phyloP scores from a whole-genome alignment of 2,113 vertebrate genomes.

The Heliornis fulica region DNA sequence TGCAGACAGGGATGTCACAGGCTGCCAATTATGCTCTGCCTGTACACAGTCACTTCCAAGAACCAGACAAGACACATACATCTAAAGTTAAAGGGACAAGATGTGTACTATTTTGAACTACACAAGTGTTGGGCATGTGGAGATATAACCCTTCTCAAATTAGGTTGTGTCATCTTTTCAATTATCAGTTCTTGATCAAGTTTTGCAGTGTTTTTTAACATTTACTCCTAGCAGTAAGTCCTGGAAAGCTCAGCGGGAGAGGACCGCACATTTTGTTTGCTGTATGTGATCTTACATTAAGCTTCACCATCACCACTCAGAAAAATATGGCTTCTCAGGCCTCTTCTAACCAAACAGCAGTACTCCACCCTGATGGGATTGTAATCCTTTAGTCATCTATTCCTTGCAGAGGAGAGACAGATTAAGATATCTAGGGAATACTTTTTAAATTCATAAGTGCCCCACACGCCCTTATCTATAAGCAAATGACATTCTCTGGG shows the following conservation, averaged over 20 bases:
- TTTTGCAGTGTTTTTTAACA: not conserved
- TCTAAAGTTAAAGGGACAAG: slow-evolving; percentile 64
- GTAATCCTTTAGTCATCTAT: not conserved
- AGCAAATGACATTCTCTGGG: not conserved
- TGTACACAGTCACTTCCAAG: slow-evolving; percentile 73
- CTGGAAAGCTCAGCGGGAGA: not conserved
- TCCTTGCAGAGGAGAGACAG: not conserved
- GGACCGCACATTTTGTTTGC: not conserved
- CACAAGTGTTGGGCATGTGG: not conserved
- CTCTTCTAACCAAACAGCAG: not conserved
- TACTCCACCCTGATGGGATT: not conserved
- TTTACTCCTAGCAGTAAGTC: not conserved
- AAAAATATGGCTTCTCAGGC: not conserved
- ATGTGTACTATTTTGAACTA: slow-evolving; percentile 55
- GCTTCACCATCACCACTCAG: not conserved
- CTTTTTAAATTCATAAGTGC: not conserved
- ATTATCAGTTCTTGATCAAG: slow-evolving; percentile 50
- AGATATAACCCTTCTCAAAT: slow-evolving; percentile 35
- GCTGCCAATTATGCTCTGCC: slow-evolving; percentile 80
- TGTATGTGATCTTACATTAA: not conserved
- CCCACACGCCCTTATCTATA: not conserved
- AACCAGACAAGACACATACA: slow-evolving; percentile 63
- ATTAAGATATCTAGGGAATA: not conserved
- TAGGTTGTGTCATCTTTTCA: slow-evolving; percentile 44
- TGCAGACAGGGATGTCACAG: slow-evolving; percentile 79